Base-by-base conservation (phyloP, 2,113 vertebrate species). In the Melanostigma gelatinosum region DNA sequence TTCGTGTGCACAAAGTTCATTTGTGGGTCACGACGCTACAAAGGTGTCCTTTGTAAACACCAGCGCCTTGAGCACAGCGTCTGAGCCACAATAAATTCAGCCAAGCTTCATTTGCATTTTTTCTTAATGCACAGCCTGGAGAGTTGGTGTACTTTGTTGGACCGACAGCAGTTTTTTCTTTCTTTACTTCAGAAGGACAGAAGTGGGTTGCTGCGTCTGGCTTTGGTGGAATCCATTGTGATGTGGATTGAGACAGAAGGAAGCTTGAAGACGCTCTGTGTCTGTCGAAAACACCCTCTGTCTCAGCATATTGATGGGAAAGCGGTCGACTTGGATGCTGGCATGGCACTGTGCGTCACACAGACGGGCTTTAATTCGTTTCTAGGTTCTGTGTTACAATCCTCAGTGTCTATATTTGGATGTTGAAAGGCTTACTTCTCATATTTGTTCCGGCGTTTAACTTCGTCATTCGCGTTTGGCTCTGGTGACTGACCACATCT, bases 11-110 rank as follows among this genome's bases (percentile, higher is more conserved):
- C 77, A 80, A 54, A 46, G 89, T 91, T 95, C 81, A 92, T 90
- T 95, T 94, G 90, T 94, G 85, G 94, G 94, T 94, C 94, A 95
- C 83, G 84, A 89, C 88, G 88, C 77, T 29, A 38, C 85, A 85
- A 2, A 94, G 85, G 93, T 93, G 91, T 92, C 94, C 91, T 93
- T 93, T 93, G 92, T 90, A 93, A 91, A 86, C 87, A 85, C 72
- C 87, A 83, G 84, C 90, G 88, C 85, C 82, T 93, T 48, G 85
- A 89, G 87, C 91, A 24, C 89, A 88, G 82, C 78, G 86, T 91
- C 89, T 93, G 67, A 92, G 89, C 83, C 81, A 91, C 87, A 90
- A 90, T 83, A 77, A 85, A 87, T 92, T 61, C 68, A 89, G 79
- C 54, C 70, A 62, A 73, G 82, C 63, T 69, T 61, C 40, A 93